A percentile compares a stretch with the other conserved stretches of the same genome.
Conservation (phyloP, 2,888 invertebrate species). For the Smittia sp. region DNA sequence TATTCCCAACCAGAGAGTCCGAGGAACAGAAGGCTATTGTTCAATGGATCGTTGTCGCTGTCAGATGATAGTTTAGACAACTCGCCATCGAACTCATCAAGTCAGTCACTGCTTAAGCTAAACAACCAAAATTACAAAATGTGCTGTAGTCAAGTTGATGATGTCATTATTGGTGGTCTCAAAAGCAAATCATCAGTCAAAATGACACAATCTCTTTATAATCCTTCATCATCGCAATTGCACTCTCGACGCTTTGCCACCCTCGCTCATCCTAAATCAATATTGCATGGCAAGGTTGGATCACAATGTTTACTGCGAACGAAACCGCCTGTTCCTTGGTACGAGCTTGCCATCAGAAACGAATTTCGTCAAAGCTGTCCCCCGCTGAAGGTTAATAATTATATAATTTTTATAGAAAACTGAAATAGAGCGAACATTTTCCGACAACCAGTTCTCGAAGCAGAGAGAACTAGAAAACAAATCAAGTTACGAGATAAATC, state of each 20-base stretch:
- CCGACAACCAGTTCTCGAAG: neutral
- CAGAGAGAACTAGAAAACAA: neutral
- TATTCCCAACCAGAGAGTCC: constrained; percentile 51
- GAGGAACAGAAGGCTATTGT: constrained; percentile 47
- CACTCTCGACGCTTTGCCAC: constrained; percentile 42
- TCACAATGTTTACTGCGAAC: constrained; percentile 64
- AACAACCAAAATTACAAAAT: constrained; percentile 20
- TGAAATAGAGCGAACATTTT: neutral
- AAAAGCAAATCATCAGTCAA: neutral
- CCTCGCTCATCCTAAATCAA: constrained; percentile 43
- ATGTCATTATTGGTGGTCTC: too few species aligned
- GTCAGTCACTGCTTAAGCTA: too few species aligned
- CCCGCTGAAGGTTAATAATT: constrained; percentile 60
- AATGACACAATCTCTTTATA: constrained; percentile 30
- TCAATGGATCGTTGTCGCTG: constrained; percentile 46
- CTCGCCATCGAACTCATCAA: constrained; percentile 27
- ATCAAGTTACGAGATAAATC: neutral
- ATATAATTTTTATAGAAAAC: neutral
- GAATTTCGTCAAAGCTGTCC: constrained; percentile 73
- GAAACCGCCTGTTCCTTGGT: constrained; percentile 79
- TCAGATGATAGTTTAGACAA: constrained; percentile 35
- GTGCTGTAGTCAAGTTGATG: constrained; percentile 25
- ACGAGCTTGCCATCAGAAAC: constrained; percentile 79
- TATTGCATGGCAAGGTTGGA: constrained; percentile 64
- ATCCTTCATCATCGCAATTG: constrained; percentile 19